These are phyloP conservation scores for Apocheima hispidaria DNA, from an alignment of 2,888 invertebrate genomes.

Conservation along the genomic window DNA sequence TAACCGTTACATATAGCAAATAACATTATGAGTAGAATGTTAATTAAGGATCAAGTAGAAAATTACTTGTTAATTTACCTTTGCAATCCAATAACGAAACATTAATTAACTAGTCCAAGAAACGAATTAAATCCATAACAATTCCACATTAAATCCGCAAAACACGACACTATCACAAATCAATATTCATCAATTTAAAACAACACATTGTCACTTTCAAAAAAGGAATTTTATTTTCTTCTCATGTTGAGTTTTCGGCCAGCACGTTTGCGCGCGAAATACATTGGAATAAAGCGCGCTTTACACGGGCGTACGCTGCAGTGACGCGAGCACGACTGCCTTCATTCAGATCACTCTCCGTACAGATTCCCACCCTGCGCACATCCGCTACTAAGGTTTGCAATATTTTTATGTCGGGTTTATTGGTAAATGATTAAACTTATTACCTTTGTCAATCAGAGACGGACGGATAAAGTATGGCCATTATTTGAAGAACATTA, in stretches of 20 bases:
- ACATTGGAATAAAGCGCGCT: slow-evolving; percentile 17
- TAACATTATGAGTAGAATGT: too few species aligned
- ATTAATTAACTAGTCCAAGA: slow-evolving; percentile 16
- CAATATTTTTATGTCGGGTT: slow-evolving; percentile 51
- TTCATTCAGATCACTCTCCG: slow-evolving; percentile 39
- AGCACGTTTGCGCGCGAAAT: slow-evolving; percentile 30
- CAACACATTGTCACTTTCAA: slow-evolving; percentile 28
- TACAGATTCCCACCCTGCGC: slow-evolving; percentile 45
- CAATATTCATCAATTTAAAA: slow-evolving; percentile 9
- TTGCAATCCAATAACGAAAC: slow-evolving; percentile 19
- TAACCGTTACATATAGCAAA: too few species aligned
- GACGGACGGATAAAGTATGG: too few species aligned
- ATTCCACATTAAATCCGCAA: slow-evolving; percentile 14
- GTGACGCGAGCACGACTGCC: slow-evolving; percentile 41
- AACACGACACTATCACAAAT: slow-evolving; percentile 29
- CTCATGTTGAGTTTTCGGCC: slow-evolving; percentile 22
- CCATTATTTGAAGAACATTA: too few species aligned
- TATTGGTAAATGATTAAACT: slow-evolving; percentile 26
- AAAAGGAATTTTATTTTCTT: slow-evolving; percentile 23
- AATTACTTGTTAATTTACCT: slow-evolving; percentile 29
- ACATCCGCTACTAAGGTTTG: slow-evolving; percentile 37
- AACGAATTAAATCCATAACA: slow-evolving; percentile 26
- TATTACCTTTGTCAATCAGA: background rate
- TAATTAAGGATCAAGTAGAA: background rate
- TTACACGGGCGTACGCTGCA: slow-evolving; percentile 29